Evolutionary conservation across 2,797 vertebrate species (phyloP), one percentile per base, ranked within the genome.

Genomic region (Pempheris klunzingeri): DNA sequence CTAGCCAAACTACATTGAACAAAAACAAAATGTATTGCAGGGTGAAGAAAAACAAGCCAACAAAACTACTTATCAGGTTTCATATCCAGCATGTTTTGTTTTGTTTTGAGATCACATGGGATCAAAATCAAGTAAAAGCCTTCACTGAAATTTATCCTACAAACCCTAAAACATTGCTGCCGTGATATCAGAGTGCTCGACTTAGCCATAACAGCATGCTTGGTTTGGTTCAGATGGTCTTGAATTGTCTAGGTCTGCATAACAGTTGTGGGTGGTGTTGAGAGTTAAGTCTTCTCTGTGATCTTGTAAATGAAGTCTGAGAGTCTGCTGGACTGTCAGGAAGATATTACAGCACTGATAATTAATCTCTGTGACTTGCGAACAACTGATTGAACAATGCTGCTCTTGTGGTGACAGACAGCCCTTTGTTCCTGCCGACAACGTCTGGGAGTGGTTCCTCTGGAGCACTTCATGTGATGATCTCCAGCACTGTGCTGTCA

Each of bases 321-420:
- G 65, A 74, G 50, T 18, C 54, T 78, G 67, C 28, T 71, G 28
- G 50, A 72, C 49, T 66, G 38, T 80, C 65, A 32, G 53, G 34
- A 64, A 39, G 12, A 72, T 71, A 58, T 83, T 78, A 80, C 38
- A 64, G 68, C 70, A 22, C 22, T 81, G 78, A 78, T 87, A 65
- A 85, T 84, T 58, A 82, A 80, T 85, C 68, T 64, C 30, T 66
- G 72, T 30, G 66, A 77, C 82, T 87, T 88, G 70, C 83, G 82
- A 87, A 86, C 83, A 75, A 41, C 59, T 72, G 77, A 86, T 64
- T 49, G 59, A 83, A 84, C 77, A 78, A 46, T 67, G 66, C 41
- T 70, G 53, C 68, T 10, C 74, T 84, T 76, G 50, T 68, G 46
- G 65, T 70, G 74, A 80, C 79, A 78, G 73, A 60, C 75, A 54